Percentiles rank a stretch among this genome's conserved stretches.
phyloP scores from a whole-genome alignment of 2,797 vertebrate species.

The Pseudotriccus pelzelni region DNA sequence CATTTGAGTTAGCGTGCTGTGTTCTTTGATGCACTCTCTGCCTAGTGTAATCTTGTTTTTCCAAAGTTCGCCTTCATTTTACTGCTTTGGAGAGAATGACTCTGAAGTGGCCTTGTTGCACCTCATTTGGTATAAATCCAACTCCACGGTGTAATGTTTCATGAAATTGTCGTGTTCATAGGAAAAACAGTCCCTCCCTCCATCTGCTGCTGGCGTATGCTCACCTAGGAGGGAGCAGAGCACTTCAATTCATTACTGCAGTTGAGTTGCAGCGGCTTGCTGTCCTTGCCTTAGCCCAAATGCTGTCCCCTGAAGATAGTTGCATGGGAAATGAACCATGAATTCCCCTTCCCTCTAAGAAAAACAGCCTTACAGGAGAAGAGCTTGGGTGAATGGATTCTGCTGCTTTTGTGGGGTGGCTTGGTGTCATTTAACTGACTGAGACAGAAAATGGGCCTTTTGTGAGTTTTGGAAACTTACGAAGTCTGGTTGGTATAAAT shows the following conservation, averaged over 20 bases:
- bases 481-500: not conserved
- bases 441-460: not conserved
- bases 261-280: not conserved
- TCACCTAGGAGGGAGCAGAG: not conserved
- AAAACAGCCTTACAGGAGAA: not conserved
- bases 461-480: not conserved
- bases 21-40: not conserved
- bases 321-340: not conserved
- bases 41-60: not conserved
- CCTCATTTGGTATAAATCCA: conserved; percentile 23
- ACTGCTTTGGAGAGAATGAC: not conserved
- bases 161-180: conserved; percentile 19
- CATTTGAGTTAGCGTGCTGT: not conserved
- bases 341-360: not conserved
- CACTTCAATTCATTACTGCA: not conserved
- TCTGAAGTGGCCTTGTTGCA: not conserved
- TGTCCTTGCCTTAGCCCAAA: not conserved
- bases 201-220: conserved; percentile 6
- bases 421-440: not conserved
- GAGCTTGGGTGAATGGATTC: not conserved
- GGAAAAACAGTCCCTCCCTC: conserved; percentile 36
- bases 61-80: not conserved
- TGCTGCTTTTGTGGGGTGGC: not conserved
- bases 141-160: not conserved
- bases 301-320: not conserved